Base-by-base conservation (phyloP, 2,888 invertebrate genomes). In the Xylocampa areola region DNA sequence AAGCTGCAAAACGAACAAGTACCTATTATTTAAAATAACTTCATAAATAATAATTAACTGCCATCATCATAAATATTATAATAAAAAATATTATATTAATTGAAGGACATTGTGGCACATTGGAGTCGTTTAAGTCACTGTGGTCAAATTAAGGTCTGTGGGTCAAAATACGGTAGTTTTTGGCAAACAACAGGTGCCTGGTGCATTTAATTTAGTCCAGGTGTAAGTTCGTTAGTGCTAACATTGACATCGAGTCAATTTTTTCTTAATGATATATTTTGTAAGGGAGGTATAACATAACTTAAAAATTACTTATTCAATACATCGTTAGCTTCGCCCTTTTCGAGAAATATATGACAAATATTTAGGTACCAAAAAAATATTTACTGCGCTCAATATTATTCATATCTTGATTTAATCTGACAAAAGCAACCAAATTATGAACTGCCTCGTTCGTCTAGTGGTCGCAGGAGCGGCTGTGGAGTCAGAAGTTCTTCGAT, bases 151-250 rank as follows among this genome's bases (percentile, higher is more conserved):
- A 50, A 67, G 67, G 69, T 73, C 49, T 67, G 14, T 61, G 41
- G 69, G 69, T 64, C 74, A 65, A 51, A 39, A 49, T 48, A 68
- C 63, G 43, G 68, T 58, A 62, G 33, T 45, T 69, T 75, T 73
- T 51, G 65, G 41, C 60, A 68, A 62, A 64, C 68, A 60, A 50
- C 78, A 77, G 76, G 60, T 77, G 78, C 23, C 78, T 78, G 76
- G 60, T 77, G 78, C 23, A 14, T n/a, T 52, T 37, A 30, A 50
- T 45, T 47, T 43, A 45, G 21, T 45, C 47, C 73, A 69, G 60
- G 50, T 68, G 68, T 30, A 37, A 39, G 5, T n/a, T 43, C 30
- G 4, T 45, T 41, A 41, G 30, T 29, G 32, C 43, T 59, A 44
- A 59, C 58, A 40, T 47, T 62, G 59, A 32, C 13, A 32, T 44